phyloP scores from a whole-genome alignment of 2,797 vertebrate species.

The Poecile montanus region DNA sequence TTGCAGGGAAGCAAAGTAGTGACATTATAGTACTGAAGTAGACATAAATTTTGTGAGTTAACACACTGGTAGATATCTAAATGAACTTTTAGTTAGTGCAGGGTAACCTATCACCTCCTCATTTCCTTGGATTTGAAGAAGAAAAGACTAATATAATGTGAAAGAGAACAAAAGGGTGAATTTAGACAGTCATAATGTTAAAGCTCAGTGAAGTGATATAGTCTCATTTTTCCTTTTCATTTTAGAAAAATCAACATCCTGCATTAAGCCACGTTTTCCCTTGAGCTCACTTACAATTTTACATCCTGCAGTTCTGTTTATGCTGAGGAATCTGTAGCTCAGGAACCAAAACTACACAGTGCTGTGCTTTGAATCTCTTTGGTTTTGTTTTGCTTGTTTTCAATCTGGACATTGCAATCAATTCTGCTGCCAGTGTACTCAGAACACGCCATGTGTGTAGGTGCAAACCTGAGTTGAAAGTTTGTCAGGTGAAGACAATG shows the following conservation, averaged over 20 bases:
- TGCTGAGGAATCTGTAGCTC: neutral
- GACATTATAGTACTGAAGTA: neutral
- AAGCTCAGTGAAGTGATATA: neutral
- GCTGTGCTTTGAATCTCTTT: neutral
- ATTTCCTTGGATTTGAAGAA: neutral
- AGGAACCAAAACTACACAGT: neutral
- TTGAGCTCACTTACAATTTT: neutral
- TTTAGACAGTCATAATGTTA: neutral
- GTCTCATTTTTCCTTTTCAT: neutral
- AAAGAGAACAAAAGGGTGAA: neutral
- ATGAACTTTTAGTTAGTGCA: neutral
- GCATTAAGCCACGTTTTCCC: neutral
- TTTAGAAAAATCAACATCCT: neutral
- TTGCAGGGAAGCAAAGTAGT: neutral
- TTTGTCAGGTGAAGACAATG: neutral
- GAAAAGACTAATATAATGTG: neutral
- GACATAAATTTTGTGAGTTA: conserved; percentile 45
- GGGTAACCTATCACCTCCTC: neutral
- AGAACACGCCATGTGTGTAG: neutral
- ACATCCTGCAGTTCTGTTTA: neutral
- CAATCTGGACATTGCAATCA: neutral
- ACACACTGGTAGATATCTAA: neutral
- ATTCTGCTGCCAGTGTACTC: neutral
- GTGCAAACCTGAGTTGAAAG: neutral
- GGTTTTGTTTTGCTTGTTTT: neutral